Evolutionary conservation across 2,113 vertebrate species (phyloP).

Genomic region (Salvelinus fontinalis): DNA sequence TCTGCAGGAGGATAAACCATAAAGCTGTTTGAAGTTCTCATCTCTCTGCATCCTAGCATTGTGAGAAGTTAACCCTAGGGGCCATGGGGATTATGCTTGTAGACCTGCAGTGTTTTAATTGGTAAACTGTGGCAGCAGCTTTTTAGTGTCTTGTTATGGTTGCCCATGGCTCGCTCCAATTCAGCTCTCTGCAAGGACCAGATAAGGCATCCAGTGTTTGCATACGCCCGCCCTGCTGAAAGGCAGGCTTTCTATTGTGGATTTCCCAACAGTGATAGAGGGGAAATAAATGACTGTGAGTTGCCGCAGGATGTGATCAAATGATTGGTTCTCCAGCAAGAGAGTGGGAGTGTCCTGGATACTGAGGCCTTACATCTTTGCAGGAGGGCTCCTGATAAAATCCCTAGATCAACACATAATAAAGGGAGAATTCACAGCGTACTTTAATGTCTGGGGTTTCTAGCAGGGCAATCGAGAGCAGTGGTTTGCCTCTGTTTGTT

Average conservation of each 20-base stretch:
- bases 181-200: constrained; percentile 63
- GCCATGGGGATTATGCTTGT: constrained; percentile 61
- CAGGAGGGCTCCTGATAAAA: constrained; percentile 26
- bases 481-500: not conserved
- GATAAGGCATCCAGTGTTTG: constrained; percentile 67
- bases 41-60: constrained; percentile 18
- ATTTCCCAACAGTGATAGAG: constrained; percentile 50
- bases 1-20: constrained; percentile 37
- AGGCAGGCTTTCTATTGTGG: constrained; percentile 49
- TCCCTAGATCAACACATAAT: constrained; percentile 11
- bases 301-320: constrained; percentile 39
- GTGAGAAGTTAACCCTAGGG: constrained; percentile 57
- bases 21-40: constrained; percentile 58
- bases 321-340: constrained; percentile 38
- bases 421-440: not conserved
- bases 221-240: constrained; percentile 44
- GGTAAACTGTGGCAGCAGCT: constrained; percentile 59
- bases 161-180: constrained; percentile 59
- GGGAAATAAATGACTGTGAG: constrained; percentile 55
- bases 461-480: not conserved
- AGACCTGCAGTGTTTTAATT: constrained; percentile 70
- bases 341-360: constrained; percentile 21
- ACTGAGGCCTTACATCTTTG: constrained; percentile 14
- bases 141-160: constrained; percentile 59
- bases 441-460: not conserved